Percentiles rank a stretch among this genome's conserved stretches.
phyloP scores from a whole-genome alignment of 2,113 vertebrate species.

The Turnix velox region DNA sequence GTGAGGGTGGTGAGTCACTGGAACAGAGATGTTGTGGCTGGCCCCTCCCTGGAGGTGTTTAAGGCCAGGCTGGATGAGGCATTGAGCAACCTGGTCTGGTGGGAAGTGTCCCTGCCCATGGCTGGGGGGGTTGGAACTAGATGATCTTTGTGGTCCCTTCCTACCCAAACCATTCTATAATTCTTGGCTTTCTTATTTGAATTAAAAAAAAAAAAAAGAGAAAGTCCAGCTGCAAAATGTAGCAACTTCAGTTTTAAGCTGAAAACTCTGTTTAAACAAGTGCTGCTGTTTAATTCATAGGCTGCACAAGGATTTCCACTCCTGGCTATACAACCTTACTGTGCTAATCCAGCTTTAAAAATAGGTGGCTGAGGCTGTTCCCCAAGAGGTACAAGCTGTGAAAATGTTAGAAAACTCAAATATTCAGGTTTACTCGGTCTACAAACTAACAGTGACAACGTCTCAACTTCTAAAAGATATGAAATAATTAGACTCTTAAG shows the following conservation, averaged over 20 bases:
- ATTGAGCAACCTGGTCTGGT: too few species aligned
- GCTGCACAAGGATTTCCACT: constrained; percentile 18
- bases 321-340: not conserved
- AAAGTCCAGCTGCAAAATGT: not conserved
- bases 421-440: not conserved
- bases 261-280: not conserved
- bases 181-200: not conserved
- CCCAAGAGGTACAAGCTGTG: not conserved
- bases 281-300: not conserved
- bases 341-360: not conserved
- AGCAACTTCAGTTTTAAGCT: not conserved
- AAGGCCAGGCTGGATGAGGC: too few species aligned
- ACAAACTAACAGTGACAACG: not conserved
- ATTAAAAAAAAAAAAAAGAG: not conserved
- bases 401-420: not conserved
- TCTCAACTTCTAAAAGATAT: not conserved
- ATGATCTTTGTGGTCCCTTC: too few species aligned
- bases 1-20: too few species aligned
- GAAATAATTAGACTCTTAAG: not conserved
- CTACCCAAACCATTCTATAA: too few species aligned
- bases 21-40: too few species aligned
- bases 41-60: too few species aligned
- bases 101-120: too few species aligned
- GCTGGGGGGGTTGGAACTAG: too few species aligned
- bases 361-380: not conserved